Percentiles rank a stretch among this genome's conserved stretches.
phyloP scores from a whole-genome alignment of 2,113 vertebrate species.

The Podarcis muralis region DNA sequence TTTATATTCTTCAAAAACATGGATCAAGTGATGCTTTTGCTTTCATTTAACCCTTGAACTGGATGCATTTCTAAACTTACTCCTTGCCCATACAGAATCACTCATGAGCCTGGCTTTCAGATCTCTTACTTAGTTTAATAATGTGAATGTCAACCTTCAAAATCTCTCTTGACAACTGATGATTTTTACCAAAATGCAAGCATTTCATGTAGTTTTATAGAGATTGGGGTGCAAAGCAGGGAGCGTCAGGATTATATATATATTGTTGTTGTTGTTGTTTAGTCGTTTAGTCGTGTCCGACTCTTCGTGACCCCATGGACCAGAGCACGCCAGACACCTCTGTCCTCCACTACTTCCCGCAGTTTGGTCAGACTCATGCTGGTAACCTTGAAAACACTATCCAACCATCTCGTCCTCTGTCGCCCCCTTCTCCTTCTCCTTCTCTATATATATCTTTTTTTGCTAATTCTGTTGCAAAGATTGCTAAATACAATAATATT shows the following conservation, averaged over 20 bases:
- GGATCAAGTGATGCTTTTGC: slow-evolving; percentile 75
- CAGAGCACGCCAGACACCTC: too few species aligned
- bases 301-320: too few species aligned
- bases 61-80: slow-evolving; percentile 65
- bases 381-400: too few species aligned
- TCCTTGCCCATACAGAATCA: slow-evolving; percentile 16
- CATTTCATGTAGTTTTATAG: slow-evolving; percentile 59
- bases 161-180: slow-evolving; percentile 59
- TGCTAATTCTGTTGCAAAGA: slow-evolving; percentile 40
- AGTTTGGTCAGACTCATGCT: too few species aligned
- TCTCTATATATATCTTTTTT: too few species aligned
- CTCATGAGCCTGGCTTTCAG: slow-evolving; percentile 57
- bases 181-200: slow-evolving; percentile 61
- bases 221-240: slow-evolving; percentile 52
- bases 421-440: too few species aligned
- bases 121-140: slow-evolving; percentile 59
- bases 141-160: slow-evolving; percentile 57
- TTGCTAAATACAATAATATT: slow-evolving; percentile 60
- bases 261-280: too few species aligned
- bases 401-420: too few species aligned
- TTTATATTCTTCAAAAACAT: slow-evolving; percentile 81
- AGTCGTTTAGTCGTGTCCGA: too few species aligned
- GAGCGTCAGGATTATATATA: neutral
- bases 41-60: slow-evolving; percentile 77
- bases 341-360: too few species aligned